phyloP scores from a whole-genome alignment of 2,888 invertebrate genomes.

The Plebejus argus region DNA sequence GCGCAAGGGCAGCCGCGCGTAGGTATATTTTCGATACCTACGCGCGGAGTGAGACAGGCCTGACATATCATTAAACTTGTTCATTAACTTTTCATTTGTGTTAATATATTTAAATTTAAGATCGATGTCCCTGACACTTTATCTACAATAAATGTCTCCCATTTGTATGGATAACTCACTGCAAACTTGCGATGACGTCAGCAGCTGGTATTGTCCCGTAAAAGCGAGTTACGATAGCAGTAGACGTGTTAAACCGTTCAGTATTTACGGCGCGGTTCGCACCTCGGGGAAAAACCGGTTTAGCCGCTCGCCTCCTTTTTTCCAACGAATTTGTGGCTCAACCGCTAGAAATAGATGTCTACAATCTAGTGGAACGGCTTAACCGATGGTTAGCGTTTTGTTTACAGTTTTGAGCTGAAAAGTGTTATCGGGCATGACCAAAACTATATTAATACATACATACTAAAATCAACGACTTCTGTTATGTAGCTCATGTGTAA shows the following conservation, averaged over 20 bases:
- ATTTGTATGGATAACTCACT: no score
- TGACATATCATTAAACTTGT: no score
- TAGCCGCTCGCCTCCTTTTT: neutral
- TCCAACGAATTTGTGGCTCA: conserved; percentile 8
- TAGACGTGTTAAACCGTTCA: neutral
- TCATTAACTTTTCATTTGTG: no score
- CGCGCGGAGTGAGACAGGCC: no score
- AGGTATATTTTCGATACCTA: no score
- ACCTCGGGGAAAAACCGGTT: neutral
- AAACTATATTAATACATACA: neutral
- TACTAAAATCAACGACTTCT: no score
- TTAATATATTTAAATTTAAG: no score
- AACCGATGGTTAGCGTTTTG: neutral
- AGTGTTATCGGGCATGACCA: neutral
- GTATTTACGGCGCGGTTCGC: conserved; percentile 2
- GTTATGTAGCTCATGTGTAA: no score
- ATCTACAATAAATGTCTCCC: no score
- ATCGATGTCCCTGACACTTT: no score
- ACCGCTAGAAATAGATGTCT: conserved; percentile 25
- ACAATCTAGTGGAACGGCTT: neutral
- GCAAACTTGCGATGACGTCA: no score
- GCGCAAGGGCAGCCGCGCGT: no score
- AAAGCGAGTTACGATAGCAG: neutral
- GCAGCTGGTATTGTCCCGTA: neutral
- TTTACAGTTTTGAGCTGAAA: neutral